Base-by-base conservation (phyloP, 2,888 invertebrate genomes). In the Scrobipalpa atriplicella region DNA sequence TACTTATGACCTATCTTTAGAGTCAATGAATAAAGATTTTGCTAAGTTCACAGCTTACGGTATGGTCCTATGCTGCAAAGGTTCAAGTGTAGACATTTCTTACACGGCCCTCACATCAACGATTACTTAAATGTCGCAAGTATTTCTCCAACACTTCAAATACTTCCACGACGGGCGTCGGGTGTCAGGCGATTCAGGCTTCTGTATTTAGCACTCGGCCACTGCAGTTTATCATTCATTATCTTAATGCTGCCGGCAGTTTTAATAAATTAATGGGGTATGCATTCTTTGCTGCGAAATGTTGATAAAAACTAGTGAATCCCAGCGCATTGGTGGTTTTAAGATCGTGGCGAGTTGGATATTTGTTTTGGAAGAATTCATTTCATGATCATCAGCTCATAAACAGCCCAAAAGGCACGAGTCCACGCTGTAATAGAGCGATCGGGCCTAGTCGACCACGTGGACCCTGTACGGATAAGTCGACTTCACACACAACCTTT, bases 161-260 rank as follows among this genome's bases (percentile, higher is more conserved):
- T 2, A 6, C 9, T 56, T 29, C 29, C 29, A 29, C 29, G 29
- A 1, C 13, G 16, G 16, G 5, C 9, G 58, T 2, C 0, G 36
- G 3, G 11, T 61, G 61, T 18, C 61, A 61, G 41, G 41, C 41
- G 61, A 54, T 29, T 19, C 18, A 19, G 21, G 52, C 58, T 65
- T 64, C 66, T 64, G 66, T 66, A 64, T 66, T 68, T 56, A 67
- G 58, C 65, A 43, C 43, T 62, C 41, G 2, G 41, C 11, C 19
- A 1, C 10, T 2, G 61, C 19, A 18, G 19, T 61, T 41, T 61
- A 61, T 61, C 61, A 61, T 19, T 61, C 41, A 61, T 61, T 61
- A 61, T 41, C 61, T 19, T 61, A 61, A 41, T 41, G 39, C 41
- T 41, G 61, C 18, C 61, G 61, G 41, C 61, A 61, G 18, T 61